These are phyloP conservation scores for Tenthredo mesomela DNA, from an alignment of 2,888 invertebrate genomes.

Conservation along the genomic window DNA sequence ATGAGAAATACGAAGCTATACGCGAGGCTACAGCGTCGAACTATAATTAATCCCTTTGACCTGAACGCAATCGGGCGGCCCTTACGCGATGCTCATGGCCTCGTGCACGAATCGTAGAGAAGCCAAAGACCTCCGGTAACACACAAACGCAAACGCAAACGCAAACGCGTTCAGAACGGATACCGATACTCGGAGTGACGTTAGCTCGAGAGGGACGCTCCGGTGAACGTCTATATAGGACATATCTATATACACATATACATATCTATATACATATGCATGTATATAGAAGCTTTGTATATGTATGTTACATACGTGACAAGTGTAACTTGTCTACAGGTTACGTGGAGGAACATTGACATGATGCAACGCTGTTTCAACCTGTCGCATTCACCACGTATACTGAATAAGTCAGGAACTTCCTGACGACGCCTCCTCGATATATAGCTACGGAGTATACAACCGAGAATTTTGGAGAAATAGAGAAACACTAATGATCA, in stretches of 20 bases:
- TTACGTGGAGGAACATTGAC: slow-evolving; percentile 31
- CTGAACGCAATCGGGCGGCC: slow-evolving; percentile 47
- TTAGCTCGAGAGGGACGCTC: slow-evolving; percentile 16
- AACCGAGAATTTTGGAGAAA: slow-evolving; percentile 23
- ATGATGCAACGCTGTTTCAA: slow-evolving; percentile 9
- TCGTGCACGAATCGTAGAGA: slow-evolving; percentile 22
- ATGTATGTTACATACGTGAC: not conserved
- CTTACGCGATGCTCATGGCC: slow-evolving; percentile 17
- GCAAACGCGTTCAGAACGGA: slow-evolving; percentile 21
- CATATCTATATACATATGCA: not conserved
- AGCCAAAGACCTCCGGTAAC: slow-evolving; percentile 13
- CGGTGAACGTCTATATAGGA: slow-evolving; percentile 30
- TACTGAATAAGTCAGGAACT: slow-evolving; percentile 62
- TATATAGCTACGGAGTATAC: not conserved
- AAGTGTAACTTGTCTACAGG: slow-evolving; percentile 8
- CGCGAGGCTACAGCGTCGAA: slow-evolving; percentile 29
- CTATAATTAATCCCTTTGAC: slow-evolving; percentile 47
- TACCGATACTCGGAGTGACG: slow-evolving; percentile 10
- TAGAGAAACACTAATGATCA: slow-evolving; percentile 49
- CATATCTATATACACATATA: not conserved
- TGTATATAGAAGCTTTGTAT: not conserved
- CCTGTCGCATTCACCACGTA: slow-evolving; percentile 51
- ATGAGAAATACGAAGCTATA: slow-evolving; percentile 13
- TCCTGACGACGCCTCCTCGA: not conserved
- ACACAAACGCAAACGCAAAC: not conserved